phyloP scores from a whole-genome alignment of 2,113 vertebrate genomes.

The Solea senegalensis region DNA sequence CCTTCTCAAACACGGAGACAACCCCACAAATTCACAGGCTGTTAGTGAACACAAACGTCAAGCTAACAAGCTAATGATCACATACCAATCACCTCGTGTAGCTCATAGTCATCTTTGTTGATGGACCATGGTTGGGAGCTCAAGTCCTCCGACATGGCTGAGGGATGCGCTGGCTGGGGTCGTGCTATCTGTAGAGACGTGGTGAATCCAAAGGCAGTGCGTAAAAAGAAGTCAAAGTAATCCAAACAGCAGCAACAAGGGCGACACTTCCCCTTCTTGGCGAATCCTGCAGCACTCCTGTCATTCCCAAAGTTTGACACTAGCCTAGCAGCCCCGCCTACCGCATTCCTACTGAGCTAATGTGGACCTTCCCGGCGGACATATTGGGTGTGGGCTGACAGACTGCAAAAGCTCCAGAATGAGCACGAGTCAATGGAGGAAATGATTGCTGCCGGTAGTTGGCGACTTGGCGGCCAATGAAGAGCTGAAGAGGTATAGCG shows the following conservation, averaged over 20 bases:
- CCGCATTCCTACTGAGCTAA: slow-evolving; percentile 74
- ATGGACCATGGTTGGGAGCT: slow-evolving; percentile 95
- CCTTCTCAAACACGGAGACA: background rate
- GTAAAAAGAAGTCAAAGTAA: slow-evolving; percentile 64
- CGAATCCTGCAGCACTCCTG: slow-evolving; percentile 80
- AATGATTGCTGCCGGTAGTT: background rate
- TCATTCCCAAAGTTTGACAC: slow-evolving; percentile 87
- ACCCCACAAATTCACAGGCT: slow-evolving; percentile 11
- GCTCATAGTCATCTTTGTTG: slow-evolving; percentile 95
- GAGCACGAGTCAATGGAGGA: background rate
- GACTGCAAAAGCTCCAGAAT: background rate
- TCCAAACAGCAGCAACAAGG: slow-evolving; percentile 66
- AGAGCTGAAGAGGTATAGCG: background rate
- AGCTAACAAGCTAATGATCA: slow-evolving; percentile 64
- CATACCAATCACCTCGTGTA: slow-evolving; percentile 97
- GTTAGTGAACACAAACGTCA: slow-evolving; percentile 15
- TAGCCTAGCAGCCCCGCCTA: slow-evolving; percentile 81
- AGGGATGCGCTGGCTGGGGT: slow-evolving; percentile 51
- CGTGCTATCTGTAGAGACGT: slow-evolving; percentile 46
- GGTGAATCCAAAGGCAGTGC: slow-evolving; percentile 48
- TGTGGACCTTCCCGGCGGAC: slow-evolving; percentile 63
- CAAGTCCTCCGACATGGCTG: slow-evolving; percentile 93
- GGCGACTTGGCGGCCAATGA: background rate
- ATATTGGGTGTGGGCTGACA: slow-evolving; percentile 69
- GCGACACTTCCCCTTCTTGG: slow-evolving; percentile 75